Evolutionary conservation across 2,797 vertebrate species (phyloP), one percentile per base, ranked within the genome.

Genomic region (Salarias fasciatus): DNA sequence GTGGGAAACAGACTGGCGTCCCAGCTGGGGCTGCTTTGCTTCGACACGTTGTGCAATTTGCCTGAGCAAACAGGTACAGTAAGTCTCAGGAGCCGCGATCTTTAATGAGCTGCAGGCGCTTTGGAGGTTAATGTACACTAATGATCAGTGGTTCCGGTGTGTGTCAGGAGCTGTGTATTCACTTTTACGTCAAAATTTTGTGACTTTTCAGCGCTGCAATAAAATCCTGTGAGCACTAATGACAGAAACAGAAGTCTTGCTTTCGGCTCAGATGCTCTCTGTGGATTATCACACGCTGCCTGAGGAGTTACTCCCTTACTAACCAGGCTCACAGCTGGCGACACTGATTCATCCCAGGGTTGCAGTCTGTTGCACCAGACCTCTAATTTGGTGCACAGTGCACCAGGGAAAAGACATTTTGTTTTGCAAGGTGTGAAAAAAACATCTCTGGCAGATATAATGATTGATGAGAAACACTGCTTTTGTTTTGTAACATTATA

Each of bases 331-430:
- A 42, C 41, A 61, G 43, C 53, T 14, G 35, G 35, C 41, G n/a
- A 63, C 43, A 60, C 13, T 59, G 59, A 63, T 49, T 66, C 33
- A 52, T 71, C 4, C 10, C 11, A 31, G 48, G 13, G 18, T 67
- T 71, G 49, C 69, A 64, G 66, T 42, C 49, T 67, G 63, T 78
- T 78, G 64, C 68, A 42, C n/a, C 3, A 7, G 33, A 5, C 28
- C 11, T 24, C 1, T 52, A 24, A 12, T 45, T 29, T 46, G 6
- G 10, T 8, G 24, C 31, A 41, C 33, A 4, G 10, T 24, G 18
- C 18, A 14, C 15, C 5, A 8, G 10, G 14, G 10, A 11, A 42
- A n/a, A 3, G 41, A 41, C 12, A 41, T 41, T 24, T 24, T 24
- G 18, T 24, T 24, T n/a, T 24, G 24, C 18, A 24, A 24, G 18